These are phyloP conservation scores for Diuraphis noxia DNA, from an alignment of 1,140 invertebrate species.

Conservation along the genomic window DNA sequence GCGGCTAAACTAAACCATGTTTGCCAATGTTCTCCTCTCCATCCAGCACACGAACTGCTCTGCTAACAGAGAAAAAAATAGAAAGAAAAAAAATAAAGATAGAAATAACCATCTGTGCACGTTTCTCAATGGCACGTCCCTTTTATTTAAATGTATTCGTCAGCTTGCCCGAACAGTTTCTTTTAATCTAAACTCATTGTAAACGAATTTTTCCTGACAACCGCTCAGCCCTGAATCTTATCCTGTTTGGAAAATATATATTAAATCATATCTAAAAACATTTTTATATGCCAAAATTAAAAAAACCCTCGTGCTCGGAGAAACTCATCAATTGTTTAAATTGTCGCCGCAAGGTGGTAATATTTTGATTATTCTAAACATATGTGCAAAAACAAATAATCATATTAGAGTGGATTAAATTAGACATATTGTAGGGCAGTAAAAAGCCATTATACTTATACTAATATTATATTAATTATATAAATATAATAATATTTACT, in stretches of 20 bases:
- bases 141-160: slow-evolving; percentile 44
- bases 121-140: slow-evolving; percentile 17
- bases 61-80: background rate
- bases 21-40: background rate
- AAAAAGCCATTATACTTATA: too few relatives aligned
- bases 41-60: background rate
- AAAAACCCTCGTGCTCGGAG: background rate
- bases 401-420: background rate
- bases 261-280: background rate
- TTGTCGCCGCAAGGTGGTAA: background rate
- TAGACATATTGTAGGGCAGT: background rate
- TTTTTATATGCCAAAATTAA: background rate
- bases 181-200: slow-evolving; percentile 37
- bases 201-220: background rate
- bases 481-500: background rate
- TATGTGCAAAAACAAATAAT: background rate
- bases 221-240: background rate
- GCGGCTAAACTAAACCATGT: background rate
- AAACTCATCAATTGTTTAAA: background rate
- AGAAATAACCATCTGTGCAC: slow-evolving; percentile 4
- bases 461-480: background rate
- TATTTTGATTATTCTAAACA: background rate
- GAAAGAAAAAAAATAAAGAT: background rate
- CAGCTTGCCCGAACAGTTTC: slow-evolving; percentile 17
- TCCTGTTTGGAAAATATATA: background rate